phyloP scores from a whole-genome alignment of 2,888 invertebrate species.

The Napeogenes sylphis region DNA sequence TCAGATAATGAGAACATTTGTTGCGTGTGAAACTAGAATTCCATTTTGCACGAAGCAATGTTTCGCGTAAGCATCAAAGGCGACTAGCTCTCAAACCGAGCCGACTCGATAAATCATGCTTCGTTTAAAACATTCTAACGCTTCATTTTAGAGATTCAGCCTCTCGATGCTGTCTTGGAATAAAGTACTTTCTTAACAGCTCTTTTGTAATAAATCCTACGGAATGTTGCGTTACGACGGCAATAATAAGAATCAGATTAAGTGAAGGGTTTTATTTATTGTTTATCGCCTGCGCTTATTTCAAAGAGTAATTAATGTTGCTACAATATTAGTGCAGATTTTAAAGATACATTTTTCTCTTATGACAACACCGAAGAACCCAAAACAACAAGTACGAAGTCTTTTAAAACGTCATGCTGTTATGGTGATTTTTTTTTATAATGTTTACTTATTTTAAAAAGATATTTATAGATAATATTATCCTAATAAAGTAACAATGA shows the following conservation, averaged over 20 bases:
- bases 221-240: conserved; percentile 63
- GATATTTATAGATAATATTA: neutral
- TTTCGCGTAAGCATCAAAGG: conserved; percentile 68
- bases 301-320: conserved; percentile 53
- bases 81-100: conserved; percentile 48
- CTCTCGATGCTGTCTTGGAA: conserved; percentile 52
- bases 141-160: conserved; percentile 64
- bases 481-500: conserved; percentile 2
- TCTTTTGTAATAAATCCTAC: conserved; percentile 69
- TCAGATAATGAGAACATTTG: conserved; percentile 75
- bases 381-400: conserved; percentile 5
- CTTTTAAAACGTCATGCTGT: too few species aligned
- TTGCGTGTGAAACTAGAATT: conserved; percentile 77
- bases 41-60: conserved; percentile 67
- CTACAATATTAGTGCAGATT: conserved; percentile 36
- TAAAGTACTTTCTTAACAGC: conserved; percentile 60
- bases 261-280: conserved; percentile 58
- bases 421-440: too few species aligned
- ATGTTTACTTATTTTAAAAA: too few species aligned
- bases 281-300: conserved; percentile 50
- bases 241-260: conserved; percentile 72
- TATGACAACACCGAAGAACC: conserved; percentile 7
- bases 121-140: conserved; percentile 54
- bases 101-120: conserved; percentile 49
- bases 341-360: conserved; percentile 18